A percentile compares a stretch with the other conserved stretches of the same genome.
phyloP scores from a whole-genome alignment of 1,140 invertebrate genomes.

The Lysiphlebus fabarum region DNA sequence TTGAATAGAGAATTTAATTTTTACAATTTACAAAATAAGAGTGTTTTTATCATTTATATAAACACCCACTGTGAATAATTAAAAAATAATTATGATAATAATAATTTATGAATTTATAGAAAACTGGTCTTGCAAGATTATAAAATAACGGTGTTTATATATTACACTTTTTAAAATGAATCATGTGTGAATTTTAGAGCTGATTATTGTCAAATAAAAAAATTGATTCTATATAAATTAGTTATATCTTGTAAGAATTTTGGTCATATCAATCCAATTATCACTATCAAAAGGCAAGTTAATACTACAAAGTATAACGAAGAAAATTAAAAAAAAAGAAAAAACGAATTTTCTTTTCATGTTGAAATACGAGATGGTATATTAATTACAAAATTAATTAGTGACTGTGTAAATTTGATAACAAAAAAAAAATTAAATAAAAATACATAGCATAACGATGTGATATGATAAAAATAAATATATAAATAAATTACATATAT shows the following conservation, averaged over 20 bases:
- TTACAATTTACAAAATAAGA: no score
- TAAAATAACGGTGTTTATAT: no score
- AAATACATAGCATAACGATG: no score
- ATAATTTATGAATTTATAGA: neutral
- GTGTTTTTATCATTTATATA: no score
- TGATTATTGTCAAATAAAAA: neutral
- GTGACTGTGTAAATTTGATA: no score
- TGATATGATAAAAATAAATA: no score
- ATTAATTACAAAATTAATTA: no score
- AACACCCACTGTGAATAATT: conserved; percentile 11
- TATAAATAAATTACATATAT: no score
- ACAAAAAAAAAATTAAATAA: no score
- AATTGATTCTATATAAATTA: conserved; percentile 24
- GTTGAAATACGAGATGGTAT: no score
- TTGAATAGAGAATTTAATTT: no score
- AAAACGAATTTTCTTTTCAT: no score
- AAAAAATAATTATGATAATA: conserved; percentile 6
- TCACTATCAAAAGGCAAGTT: neutral
- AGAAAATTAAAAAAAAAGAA: neutral
- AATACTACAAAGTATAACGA: neutral
- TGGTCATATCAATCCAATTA: conserved; percentile 10
- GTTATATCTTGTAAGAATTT: conserved; percentile 18
- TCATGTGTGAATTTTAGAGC: neutral
- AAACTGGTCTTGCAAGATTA: neutral
- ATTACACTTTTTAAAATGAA: neutral